These are phyloP conservation scores for Neomicropteryx cornuta DNA, from an alignment of 1,140 invertebrate species.

Conservation along the genomic window DNA sequence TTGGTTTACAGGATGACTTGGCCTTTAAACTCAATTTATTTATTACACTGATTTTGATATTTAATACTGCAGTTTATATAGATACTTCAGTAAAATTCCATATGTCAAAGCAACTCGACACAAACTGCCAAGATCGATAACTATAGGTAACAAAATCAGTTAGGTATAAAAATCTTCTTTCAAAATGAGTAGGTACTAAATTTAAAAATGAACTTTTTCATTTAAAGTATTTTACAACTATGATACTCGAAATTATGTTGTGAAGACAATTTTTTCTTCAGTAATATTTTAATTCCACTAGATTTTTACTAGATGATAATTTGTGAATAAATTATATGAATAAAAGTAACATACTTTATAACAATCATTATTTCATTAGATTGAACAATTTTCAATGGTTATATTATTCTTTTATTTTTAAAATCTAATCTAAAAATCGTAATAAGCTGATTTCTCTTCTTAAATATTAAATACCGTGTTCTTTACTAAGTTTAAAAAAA, in stretches of 20 bases:
- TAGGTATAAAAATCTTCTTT: not conserved
- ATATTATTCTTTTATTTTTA: too few species aligned
- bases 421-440: too few species aligned
- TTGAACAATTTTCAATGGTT: not conserved
- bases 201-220: not conserved
- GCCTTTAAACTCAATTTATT: too few species aligned
- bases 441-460: too few species aligned
- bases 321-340: not conserved
- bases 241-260: not conserved
- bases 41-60: not conserved
- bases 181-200: not conserved
- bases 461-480: too few species aligned
- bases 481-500: too few species aligned
- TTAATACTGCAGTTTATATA: not conserved
- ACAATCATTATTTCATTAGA: not conserved
- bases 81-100: not conserved
- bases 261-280: too few species aligned
- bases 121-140: not conserved
- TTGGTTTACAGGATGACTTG: too few species aligned
- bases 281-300: too few species aligned
- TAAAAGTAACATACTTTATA: not conserved
- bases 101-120: not conserved
- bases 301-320: too few species aligned
- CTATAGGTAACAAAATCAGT: not conserved
- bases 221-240: not conserved